phyloP scores from a whole-genome alignment of 92 coral and sea anemone species.

The Epizoanthus stellaris region DNA sequence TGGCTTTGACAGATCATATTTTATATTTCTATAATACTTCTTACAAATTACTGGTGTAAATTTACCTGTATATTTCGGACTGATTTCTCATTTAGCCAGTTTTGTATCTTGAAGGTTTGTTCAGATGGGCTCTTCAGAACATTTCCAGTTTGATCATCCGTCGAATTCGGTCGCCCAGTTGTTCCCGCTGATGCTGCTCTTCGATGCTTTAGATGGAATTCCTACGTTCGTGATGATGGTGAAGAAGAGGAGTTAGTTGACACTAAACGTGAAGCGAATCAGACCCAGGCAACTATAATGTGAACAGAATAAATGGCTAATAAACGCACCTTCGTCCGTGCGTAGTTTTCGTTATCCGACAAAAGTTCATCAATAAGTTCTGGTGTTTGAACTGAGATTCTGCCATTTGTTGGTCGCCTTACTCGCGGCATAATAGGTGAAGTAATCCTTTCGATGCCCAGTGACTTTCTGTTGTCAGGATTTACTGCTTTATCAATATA shows the following conservation, averaged over 20 bases:
- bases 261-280: constrained; percentile 23
- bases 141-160: constrained; percentile 33
- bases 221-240: neutral
- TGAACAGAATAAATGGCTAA: neutral
- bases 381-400: constrained; percentile 96
- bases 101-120: constrained; percentile 84
- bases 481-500: neutral
- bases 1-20: no score
- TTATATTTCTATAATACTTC: no score
- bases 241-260: neutral
- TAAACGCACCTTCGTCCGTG: constrained; percentile 51
- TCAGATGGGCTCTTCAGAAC: constrained; percentile 48
- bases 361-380: constrained; percentile 81
- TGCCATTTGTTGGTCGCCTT: constrained; percentile 64
- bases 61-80: constrained; percentile 90
- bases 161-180: constrained; percentile 23
- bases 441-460: neutral
- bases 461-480: constrained; percentile 66
- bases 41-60: neutral
- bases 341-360: constrained; percentile 67
- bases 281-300: neutral
- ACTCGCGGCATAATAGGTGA: constrained; percentile 61
- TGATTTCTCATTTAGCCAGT: constrained; percentile 92
- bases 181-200: constrained; percentile 42
- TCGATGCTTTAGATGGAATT: constrained; percentile 24